Conservation (phyloP, 1,140 invertebrate genomes). For the Zeugodacus cucurbitae region DNA sequence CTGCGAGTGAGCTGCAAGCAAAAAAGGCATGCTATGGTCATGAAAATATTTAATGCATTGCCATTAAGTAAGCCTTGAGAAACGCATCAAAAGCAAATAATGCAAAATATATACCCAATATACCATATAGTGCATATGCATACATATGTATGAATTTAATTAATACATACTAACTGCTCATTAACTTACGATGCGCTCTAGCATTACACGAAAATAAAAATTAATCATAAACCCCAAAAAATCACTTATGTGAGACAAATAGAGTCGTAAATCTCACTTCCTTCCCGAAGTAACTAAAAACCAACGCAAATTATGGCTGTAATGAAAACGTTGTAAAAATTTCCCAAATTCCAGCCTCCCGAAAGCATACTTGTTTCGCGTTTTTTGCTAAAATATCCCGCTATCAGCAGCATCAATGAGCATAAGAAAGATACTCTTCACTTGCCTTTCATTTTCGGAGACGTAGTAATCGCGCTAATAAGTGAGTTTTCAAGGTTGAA, state of each 20-base stretch:
- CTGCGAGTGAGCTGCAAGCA: neutral
- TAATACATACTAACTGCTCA: too few species aligned
- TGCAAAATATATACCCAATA: neutral
- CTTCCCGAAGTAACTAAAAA: neutral
- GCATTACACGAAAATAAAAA: too few species aligned
- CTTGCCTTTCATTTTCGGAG: neutral
- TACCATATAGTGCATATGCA: neutral
- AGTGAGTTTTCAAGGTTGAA: neutral
- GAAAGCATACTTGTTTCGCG: neutral
- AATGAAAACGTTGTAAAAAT: neutral
- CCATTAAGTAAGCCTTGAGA: slow-evolving; percentile 11
- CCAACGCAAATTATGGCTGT: neutral
- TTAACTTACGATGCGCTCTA: too few species aligned
- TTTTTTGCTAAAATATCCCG: neutral
- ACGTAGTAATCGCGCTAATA: neutral
- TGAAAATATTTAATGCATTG: slow-evolving; percentile 29
- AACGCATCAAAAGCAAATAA: slow-evolving; percentile 14
- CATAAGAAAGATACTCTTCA: neutral
- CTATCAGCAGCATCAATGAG: neutral
- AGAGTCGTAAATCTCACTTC: neutral
- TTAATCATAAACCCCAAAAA: neutral
- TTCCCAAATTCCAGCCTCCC: neutral
- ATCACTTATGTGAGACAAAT: too few species aligned
- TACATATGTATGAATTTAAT: neutral
- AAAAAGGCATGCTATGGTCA: neutral